Base-by-base conservation (phyloP, 2,888 invertebrate species). In the Lasioglossum leucozonium region DNA sequence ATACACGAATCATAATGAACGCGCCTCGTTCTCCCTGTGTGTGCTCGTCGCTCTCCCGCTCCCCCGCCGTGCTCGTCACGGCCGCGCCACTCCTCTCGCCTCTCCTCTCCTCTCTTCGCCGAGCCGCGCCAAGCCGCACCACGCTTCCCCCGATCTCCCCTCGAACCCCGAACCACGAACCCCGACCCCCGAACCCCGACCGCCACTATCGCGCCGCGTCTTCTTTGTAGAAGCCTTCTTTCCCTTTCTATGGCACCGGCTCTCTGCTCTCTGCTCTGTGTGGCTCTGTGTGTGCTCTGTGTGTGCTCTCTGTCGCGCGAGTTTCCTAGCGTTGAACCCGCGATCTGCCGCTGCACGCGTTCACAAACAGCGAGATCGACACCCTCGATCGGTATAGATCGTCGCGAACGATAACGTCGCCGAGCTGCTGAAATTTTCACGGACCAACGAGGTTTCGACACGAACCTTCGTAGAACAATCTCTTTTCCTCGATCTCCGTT, bases 1-100 rank as follows among this genome's bases (percentile, higher is more conserved):
- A 95, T 95, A 95, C 94, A 95, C 95, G 95, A 95, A 95, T 95
- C 94, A 95, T 95, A 95, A 95, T 95, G 94, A 95, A 95, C 93
- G 94, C 92, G 92, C 93, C 92, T 90, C 88, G 89, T 88, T 88
- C 89, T 86, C 89, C 88, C 90, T 84, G 88, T 86, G 87, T 86
- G 84, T 88, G 92, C 90, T 86, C 88, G 47, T 72, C 79, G 67
- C 37, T 44, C 62, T 30, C 77, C 69, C 69, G 80, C 74, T 22
- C 73, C 40, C 30, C 55, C 82, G 76, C 73, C 71, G 37, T 65
- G 47, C 71, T 72, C 79, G 76, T 51, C 73, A 58, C 82, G 77
- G 76, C 84, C 80, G 22, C 78, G 74, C 84, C 77, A 55, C 58
- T 69, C 65, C 74, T 67, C 81, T 65, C 78, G 22, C 69, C 79